A percentile compares a stretch with the other conserved stretches of the same genome.
Conservation (phyloP, 2,888 invertebrate species). For the Endomychus coccineus region DNA sequence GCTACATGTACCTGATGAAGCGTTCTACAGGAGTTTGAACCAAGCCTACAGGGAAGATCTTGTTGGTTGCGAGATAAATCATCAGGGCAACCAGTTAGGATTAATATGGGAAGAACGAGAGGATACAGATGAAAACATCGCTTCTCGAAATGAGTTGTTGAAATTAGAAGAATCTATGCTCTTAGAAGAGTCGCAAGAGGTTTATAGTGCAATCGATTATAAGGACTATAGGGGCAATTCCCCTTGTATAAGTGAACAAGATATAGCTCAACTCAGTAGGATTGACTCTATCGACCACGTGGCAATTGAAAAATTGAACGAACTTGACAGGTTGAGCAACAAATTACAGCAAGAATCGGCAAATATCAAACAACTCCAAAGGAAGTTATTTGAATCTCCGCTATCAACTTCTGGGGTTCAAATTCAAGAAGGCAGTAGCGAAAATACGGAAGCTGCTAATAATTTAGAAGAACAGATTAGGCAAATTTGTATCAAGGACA, state of each 20-base stretch:
- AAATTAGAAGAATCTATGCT: conserved; percentile 38
- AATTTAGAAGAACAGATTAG: conserved; percentile 63
- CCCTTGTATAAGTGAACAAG: conserved; percentile 69
- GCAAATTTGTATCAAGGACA: conserved; percentile 55
- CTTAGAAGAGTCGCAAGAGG: conserved; percentile 45
- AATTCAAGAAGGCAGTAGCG: conserved; percentile 48
- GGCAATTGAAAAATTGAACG: conserved; percentile 69
- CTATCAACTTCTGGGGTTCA: conserved; percentile 38
- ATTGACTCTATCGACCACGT: conserved; percentile 71
- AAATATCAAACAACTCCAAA: conserved; percentile 67
- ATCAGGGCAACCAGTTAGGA: conserved; percentile 66
- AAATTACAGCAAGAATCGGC: conserved; percentile 73
- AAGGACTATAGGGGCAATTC: conserved; percentile 70
- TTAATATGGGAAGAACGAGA: conserved; percentile 85
- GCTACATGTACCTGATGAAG: conserved; percentile 64
- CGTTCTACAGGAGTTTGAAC: conserved; percentile 81
- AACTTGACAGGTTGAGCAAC: conserved; percentile 67
- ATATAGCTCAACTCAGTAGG: conserved; percentile 66
- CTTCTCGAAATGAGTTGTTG: conserved; percentile 41
- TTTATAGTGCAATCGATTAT: conserved; percentile 70
- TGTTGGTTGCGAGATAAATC: conserved; percentile 48
- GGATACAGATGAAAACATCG: conserved; percentile 55
- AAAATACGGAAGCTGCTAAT: conserved; percentile 56
- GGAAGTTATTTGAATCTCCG: conserved; percentile 61
- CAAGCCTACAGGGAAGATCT: conserved; percentile 79